Evolutionary conservation across 2,113 vertebrate species (phyloP).

Genomic region (Morone chrysops): DNA sequence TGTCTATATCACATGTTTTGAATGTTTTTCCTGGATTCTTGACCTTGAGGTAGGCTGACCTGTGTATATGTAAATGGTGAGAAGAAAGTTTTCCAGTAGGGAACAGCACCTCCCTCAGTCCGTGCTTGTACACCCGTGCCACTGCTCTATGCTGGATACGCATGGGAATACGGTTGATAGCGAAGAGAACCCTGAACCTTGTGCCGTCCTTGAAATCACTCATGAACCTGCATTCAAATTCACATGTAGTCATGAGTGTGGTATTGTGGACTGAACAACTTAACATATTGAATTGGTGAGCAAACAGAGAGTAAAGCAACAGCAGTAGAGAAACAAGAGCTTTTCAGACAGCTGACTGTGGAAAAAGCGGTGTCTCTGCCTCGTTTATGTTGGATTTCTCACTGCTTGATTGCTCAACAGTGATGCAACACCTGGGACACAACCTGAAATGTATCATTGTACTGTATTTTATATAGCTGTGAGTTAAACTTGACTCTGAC

Average conservation of each 20-base stretch:
- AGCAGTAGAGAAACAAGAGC: background rate
- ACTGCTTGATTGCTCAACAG: background rate
- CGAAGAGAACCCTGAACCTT: slow-evolving; percentile 87
- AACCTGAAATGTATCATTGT: background rate
- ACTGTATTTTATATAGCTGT: too few relatives aligned
- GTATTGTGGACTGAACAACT: background rate
- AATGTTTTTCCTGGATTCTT: background rate
- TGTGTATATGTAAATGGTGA: background rate
- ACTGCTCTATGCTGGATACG: slow-evolving; percentile 87
- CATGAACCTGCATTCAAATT: slow-evolving; percentile 77
- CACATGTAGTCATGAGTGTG: background rate
- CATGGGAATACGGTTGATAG: slow-evolving; percentile 85
- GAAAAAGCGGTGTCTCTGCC: too few relatives aligned
- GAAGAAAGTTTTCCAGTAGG: slow-evolving; percentile 36
- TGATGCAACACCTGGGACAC: background rate
- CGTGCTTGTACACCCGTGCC: slow-evolving; percentile 53
- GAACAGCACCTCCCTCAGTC: slow-evolving; percentile 76
- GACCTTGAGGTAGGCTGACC: slow-evolving; percentile 7
- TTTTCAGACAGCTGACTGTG: background rate
- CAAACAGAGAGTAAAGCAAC: too few relatives aligned
- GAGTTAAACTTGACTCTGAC: background rate
- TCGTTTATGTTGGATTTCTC: too few relatives aligned
- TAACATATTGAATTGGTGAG: background rate
- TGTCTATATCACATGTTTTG: background rate
- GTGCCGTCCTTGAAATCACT: slow-evolving; percentile 82